These are phyloP conservation scores for Onychostruthus taczanowskii DNA, from an alignment of 2,113 vertebrate genomes.

Conservation along the genomic window DNA sequence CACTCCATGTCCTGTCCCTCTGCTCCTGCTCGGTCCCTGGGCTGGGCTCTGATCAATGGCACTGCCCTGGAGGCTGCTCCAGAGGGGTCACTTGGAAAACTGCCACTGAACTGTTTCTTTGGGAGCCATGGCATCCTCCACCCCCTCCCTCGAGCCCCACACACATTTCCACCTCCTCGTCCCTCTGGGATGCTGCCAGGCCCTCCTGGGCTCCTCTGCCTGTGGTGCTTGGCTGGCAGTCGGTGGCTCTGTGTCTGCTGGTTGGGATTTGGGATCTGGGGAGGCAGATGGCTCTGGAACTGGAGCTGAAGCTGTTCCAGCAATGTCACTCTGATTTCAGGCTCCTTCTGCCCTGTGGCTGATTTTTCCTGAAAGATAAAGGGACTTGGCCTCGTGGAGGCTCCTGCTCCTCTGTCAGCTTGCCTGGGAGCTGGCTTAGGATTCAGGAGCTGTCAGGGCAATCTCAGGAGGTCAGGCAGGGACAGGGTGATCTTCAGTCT, in stretches of 20 bases:
- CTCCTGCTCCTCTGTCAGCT: not conserved
- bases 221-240: not conserved
- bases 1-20: not conserved
- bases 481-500: not conserved
- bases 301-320: not conserved
- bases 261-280: not conserved
- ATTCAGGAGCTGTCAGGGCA: not conserved
- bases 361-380: not conserved
- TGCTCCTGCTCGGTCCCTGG: not conserved
- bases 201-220: not conserved
- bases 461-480: not conserved
- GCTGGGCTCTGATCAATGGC: not conserved
- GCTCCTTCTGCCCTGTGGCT: not conserved
- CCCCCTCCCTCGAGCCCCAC: not conserved
- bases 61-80: not conserved
- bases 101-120: accelerated
- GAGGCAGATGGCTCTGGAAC: slow-evolving; percentile 31
- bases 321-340: not conserved
- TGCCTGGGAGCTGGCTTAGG: not conserved
- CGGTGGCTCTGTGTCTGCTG: not conserved
- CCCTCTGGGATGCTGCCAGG: not conserved
- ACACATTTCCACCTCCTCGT: not conserved
- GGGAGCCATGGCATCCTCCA: accelerated
- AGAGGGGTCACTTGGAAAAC: not conserved
- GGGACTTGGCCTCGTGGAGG: not conserved